Evolutionary conservation across 2,797 vertebrate genomes (phyloP), one percentile per base, ranked within the genome.

Genomic region (Notoglanidium macrostoma): DNA sequence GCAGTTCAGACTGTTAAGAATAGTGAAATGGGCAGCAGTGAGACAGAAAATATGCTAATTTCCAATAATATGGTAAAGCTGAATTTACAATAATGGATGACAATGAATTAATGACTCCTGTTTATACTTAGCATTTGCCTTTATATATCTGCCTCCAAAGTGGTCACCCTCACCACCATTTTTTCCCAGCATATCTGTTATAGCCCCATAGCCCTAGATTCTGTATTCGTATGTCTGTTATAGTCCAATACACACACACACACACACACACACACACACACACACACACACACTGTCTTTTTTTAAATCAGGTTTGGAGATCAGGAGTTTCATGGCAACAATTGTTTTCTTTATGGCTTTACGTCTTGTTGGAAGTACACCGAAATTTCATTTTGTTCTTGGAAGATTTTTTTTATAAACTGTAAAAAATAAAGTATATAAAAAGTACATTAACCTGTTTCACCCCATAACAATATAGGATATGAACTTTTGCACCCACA

Each of bases 241-340:
- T 19, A 19, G 55, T 17, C n/a, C 3, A 4, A 29, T 44, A 29
- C 73, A 29, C 46, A 29, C 73, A 51, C 73, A 51, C 46, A n/a
- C 26, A 74, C 44, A 49, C 73, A 51, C 46, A 76, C 44, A 76
- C 73, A 76, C 73, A 76, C 73, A 54, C 23, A 74, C 23, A 74
- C 23, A 49, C 72, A 74, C 72, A 51, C 46, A 46, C 70, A 72
- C 35, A 72, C 6, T 8, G 23, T 61, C 23, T 61, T 61, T 68
- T 19, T 6, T 6, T 40, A 40, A 29, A 76, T 76, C 46, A 76
- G 73, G 23, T 51, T 44, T 76, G 73, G 26, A 51, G 46, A 51
- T 26, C 17, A n/a, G 17, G 44, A 51, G 46, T 4, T 7, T 51
- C 5, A 76, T 54, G 46, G 26, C 73, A 54, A 17, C 12, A 51